Evolutionary conservation across 2,113 vertebrate genomes (phyloP).

Genomic region (Circaetus gallicus): DNA sequence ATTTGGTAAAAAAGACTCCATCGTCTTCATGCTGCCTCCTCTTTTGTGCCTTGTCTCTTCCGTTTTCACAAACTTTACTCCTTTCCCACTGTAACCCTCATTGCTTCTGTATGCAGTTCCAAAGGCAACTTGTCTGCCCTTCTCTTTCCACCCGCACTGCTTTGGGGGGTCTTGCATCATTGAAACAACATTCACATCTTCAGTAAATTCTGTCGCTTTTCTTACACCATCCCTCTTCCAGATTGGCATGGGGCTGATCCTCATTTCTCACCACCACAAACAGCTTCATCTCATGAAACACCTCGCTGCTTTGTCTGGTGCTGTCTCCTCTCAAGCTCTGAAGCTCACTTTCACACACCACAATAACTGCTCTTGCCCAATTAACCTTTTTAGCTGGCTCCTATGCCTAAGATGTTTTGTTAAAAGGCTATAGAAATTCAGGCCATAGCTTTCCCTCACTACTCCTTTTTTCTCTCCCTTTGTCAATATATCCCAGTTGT

Average conservation of each 20-base stretch:
- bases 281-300: neutral
- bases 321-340: neutral
- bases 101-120: neutral
- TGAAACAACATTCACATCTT: neutral
- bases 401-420: neutral
- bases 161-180: neutral
- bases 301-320: neutral
- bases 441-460: neutral
- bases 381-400: neutral
- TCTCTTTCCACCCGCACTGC: neutral
- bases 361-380: neutral
- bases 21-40: neutral
- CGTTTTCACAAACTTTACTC: neutral
- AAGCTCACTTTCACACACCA: neutral
- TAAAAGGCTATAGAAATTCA: neutral
- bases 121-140: neutral
- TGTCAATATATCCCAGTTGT: neutral
- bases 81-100: neutral
- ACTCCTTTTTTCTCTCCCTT: neutral
- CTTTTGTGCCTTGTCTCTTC: neutral
- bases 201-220: neutral
- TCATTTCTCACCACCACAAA: neutral
- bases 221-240: neutral
- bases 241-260: neutral
- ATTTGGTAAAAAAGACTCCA: neutral